phyloP scores from a whole-genome alignment of 2,888 invertebrate species.

The Oegoconia quadripuncta region DNA sequence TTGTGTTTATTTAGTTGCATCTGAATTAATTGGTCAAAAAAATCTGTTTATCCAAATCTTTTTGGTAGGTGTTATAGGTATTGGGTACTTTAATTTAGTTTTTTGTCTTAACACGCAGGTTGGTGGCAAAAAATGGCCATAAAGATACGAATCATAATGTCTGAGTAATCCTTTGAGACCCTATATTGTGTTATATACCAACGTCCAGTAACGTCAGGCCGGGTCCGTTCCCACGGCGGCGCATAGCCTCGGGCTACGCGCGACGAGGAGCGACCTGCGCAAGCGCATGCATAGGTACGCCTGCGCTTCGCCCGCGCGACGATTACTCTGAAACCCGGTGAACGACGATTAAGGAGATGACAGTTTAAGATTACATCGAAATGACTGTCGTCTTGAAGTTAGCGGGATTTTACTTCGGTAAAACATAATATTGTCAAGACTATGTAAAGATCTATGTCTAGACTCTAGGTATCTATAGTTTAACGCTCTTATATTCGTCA shows the following conservation, averaged over 20 bases:
- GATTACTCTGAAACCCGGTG: conserved; percentile 8
- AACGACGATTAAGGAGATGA: conserved; percentile 9
- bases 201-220: not conserved
- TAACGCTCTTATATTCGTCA: no score
- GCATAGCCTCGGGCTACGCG: conserved; percentile 12
- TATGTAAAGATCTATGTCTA: no score
- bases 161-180: not conserved
- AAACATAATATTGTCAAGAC: no score
- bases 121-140: conserved; percentile 5
- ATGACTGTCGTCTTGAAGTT: conserved; percentile 1
- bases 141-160: conserved; percentile 2
- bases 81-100: no score
- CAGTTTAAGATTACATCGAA: conserved; percentile 10
- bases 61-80: no score
- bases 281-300: no score
- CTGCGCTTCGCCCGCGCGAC: not conserved
- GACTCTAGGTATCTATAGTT: no score
- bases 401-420: not conserved
- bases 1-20: no score
- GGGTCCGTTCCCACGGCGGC: conserved; percentile 12
- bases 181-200: not conserved
- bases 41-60: no score
- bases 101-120: no score
- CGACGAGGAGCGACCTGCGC: conserved; percentile 8
- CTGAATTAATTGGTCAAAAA: no score